A percentile compares a stretch with the other conserved stretches of the same genome.
phyloP scores from a whole-genome alignment of 2,888 invertebrate genomes.

The Nyleta sp. region DNA sequence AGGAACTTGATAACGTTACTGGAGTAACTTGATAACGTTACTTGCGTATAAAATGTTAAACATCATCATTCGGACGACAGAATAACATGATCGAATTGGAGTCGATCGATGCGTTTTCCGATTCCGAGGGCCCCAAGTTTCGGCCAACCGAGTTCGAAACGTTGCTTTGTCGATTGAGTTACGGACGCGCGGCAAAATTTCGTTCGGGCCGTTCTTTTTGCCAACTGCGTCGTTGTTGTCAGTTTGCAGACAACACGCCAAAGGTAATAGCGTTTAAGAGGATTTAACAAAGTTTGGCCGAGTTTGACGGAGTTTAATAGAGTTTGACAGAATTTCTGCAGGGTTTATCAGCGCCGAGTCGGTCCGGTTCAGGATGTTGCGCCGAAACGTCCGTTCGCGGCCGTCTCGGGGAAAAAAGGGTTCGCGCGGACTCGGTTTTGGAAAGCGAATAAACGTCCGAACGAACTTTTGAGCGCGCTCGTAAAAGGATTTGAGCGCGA shows the following conservation, averaged over 20 bases:
- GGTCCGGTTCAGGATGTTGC: constrained; percentile 3
- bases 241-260: constrained; percentile 18
- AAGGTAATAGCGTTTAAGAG: constrained; percentile 43
- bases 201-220: background rate
- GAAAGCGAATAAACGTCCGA: constrained; percentile 15
- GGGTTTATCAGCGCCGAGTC: constrained; percentile 7
- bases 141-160: too few species aligned
- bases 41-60: too few species aligned
- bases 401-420: background rate
- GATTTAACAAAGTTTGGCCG: constrained; percentile 50
- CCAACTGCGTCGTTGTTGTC: background rate
- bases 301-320: constrained; percentile 53
- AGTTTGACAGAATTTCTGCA: constrained; percentile 41
- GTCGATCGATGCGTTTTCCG: too few species aligned
- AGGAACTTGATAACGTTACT: too few species aligned
- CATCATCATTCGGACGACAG: too few species aligned
- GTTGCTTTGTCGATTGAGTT: too few species aligned
- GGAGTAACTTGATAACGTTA: too few species aligned
- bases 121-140: too few species aligned
- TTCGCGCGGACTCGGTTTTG: constrained; percentile 10
- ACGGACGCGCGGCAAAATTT: constrained; percentile 17
- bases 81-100: too few species aligned
- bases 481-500: constrained; percentile 27
- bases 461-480: constrained; percentile 20
- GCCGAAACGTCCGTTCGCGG: constrained; percentile 20